phyloP scores from a whole-genome alignment of 2,113 vertebrate species.

The Mobula hypostoma region DNA sequence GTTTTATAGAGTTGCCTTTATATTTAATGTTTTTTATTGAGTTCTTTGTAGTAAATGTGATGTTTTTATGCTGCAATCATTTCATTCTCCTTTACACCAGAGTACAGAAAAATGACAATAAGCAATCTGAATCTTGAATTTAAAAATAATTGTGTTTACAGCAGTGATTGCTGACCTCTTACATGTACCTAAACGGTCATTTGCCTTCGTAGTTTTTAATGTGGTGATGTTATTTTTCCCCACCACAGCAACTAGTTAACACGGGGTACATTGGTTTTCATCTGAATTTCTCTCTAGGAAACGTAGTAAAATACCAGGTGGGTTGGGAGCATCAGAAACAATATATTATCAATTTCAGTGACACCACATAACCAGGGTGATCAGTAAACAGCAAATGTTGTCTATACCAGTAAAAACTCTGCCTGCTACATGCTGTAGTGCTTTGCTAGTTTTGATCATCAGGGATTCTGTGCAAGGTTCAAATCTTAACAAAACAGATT shows the following conservation, averaged over 20 bases:
- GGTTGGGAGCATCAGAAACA: neutral
- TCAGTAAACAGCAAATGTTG: neutral
- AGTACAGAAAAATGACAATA: too few species aligned
- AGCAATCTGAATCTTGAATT: neutral
- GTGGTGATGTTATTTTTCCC: neutral
- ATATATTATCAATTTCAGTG: neutral
- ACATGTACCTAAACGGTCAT: too few species aligned
- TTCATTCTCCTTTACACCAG: too few species aligned
- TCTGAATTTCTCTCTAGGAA: too few species aligned
- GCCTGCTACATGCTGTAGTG: too few species aligned
- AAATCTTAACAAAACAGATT: too few species aligned
- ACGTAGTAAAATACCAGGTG: neutral
- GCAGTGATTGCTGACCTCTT: neutral
- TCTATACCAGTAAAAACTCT: neutral
- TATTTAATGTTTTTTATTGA: too few species aligned
- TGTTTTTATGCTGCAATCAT: too few species aligned
- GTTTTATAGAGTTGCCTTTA: too few species aligned
- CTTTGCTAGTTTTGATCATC: too few species aligned
- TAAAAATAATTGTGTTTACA: neutral
- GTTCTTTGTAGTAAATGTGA: too few species aligned
- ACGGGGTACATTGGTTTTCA: neutral
- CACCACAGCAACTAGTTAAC: neutral
- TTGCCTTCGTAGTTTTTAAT: neutral
- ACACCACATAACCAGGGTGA: neutral
- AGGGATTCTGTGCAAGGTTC: too few species aligned